These are phyloP conservation scores for Pyrgilauda ruficollis DNA, from an alignment of 2,113 vertebrate genomes.

Conservation along the genomic window DNA sequence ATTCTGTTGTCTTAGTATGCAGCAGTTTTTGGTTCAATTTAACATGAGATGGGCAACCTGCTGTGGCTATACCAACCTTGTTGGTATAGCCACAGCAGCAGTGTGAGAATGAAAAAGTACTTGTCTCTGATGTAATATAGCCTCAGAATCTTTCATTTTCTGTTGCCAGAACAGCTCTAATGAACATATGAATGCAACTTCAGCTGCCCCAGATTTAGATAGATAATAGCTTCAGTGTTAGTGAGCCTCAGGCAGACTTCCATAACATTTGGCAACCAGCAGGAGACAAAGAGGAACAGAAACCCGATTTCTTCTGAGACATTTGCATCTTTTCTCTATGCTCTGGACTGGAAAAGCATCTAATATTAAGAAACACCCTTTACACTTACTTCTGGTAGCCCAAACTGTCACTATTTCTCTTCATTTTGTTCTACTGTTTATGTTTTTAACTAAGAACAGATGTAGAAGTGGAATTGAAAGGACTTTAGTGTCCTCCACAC, in stretches of 20 bases:
- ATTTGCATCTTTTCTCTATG: not conserved
- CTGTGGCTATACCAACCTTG: not conserved
- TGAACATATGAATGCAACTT: not conserved
- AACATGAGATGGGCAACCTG: not conserved
- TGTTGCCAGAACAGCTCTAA: not conserved
- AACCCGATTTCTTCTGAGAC: not conserved
- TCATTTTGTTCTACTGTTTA: not conserved
- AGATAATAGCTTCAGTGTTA: not conserved
- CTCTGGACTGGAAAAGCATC: not conserved
- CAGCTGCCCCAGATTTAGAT: not conserved
- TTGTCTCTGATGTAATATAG: not conserved
- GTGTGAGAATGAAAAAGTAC: not conserved
- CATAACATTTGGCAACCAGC: not conserved
- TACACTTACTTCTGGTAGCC: not conserved
- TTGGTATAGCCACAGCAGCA: not conserved
- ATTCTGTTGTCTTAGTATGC: not conserved
- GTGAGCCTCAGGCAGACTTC: not conserved
- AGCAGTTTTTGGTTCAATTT: not conserved
- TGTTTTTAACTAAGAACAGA: not conserved
- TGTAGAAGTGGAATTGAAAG: not conserved
- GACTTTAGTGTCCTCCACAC: not conserved
- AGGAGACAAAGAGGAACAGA: not conserved
- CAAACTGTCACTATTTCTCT: not conserved
- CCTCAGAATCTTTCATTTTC: not conserved
- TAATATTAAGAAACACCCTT: not conserved